Evolutionary conservation across 1,140 invertebrate genomes (phyloP).

Genomic region (Propsilocerus akamusi): DNA sequence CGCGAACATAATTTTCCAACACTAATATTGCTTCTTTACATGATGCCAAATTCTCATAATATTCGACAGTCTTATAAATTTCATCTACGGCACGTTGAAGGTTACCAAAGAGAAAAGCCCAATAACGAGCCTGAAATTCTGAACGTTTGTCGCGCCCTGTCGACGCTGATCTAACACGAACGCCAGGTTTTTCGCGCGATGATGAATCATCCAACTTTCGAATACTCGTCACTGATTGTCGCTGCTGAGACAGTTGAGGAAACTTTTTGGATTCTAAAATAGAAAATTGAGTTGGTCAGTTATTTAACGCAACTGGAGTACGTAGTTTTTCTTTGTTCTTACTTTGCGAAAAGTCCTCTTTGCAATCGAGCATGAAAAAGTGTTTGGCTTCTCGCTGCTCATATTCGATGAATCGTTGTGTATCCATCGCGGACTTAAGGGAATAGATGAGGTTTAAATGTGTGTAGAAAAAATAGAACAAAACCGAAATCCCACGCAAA

Average conservation of each 20-base stretch:
- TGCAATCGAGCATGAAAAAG: constrained; percentile 5
- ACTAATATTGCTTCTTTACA: constrained; percentile 86
- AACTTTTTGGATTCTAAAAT: background rate
- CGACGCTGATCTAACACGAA: constrained; percentile 58
- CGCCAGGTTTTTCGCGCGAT: constrained; percentile 16
- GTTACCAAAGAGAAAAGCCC: constrained; percentile 90
- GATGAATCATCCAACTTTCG: constrained; percentile 8
- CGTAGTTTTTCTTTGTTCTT: constrained; percentile 31
- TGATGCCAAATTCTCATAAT: constrained; percentile 57
- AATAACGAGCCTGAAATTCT: constrained; percentile 77
- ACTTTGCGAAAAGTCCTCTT: constrained; percentile 33
- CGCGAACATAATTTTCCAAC: constrained; percentile 80
- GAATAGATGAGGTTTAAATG: too few relatives aligned
- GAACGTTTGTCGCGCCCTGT: constrained; percentile 72
- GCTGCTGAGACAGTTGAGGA: constrained; percentile 14
- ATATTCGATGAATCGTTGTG: background rate
- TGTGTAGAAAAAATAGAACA: too few relatives aligned
- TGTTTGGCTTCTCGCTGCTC: background rate
- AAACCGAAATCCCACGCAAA: too few relatives aligned
- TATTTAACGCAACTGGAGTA: constrained; percentile 12
- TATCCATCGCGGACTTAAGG: too few relatives aligned
- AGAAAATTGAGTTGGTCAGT: constrained; percentile 5
- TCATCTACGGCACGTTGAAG: constrained; percentile 72
- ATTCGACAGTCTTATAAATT: constrained; percentile 61
- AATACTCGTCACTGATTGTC: constrained; percentile 17